Conservation (phyloP, 2,113 vertebrate genomes). For the Etheostoma spectabile region DNA sequence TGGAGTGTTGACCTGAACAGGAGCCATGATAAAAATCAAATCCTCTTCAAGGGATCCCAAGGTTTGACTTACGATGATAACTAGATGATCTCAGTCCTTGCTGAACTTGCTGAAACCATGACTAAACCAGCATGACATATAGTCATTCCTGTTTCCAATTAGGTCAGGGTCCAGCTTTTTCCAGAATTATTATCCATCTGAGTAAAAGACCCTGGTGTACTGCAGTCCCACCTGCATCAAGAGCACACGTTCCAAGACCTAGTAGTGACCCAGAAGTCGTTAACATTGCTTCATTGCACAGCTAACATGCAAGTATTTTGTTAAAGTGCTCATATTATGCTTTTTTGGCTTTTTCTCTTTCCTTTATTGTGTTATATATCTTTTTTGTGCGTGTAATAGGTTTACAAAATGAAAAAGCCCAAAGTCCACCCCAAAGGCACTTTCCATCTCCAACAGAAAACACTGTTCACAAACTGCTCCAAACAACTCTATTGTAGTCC, state of each 20-base stretch:
- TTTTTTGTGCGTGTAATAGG: too few relatives aligned
- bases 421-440: too few relatives aligned
- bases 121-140: constrained; percentile 59
- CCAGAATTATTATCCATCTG: constrained; percentile 40
- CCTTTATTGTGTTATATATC: too few relatives aligned
- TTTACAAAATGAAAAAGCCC: too few relatives aligned
- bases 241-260: constrained; percentile 24
- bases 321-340: neutral
- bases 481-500: too few relatives aligned
- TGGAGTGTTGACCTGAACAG: constrained; percentile 38
- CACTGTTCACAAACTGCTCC: too few relatives aligned
- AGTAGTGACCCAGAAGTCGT: constrained; percentile 53
- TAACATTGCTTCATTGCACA: constrained; percentile 53
- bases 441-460: too few relatives aligned
- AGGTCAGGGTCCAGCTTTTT: constrained; percentile 42
- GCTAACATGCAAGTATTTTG: constrained; percentile 42
- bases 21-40: constrained; percentile 59
- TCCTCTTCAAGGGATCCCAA: constrained; percentile 31
- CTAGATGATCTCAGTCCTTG: constrained; percentile 30
- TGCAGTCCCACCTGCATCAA: constrained; percentile 42
- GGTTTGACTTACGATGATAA: constrained; percentile 28
- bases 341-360: too few relatives aligned
- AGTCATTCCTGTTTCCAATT: constrained; percentile 62
- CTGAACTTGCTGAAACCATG: constrained; percentile 43
- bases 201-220: constrained; percentile 26